Evolutionary conservation across 2,113 vertebrate genomes (phyloP).

Genomic region (Gyps fulvus): DNA sequence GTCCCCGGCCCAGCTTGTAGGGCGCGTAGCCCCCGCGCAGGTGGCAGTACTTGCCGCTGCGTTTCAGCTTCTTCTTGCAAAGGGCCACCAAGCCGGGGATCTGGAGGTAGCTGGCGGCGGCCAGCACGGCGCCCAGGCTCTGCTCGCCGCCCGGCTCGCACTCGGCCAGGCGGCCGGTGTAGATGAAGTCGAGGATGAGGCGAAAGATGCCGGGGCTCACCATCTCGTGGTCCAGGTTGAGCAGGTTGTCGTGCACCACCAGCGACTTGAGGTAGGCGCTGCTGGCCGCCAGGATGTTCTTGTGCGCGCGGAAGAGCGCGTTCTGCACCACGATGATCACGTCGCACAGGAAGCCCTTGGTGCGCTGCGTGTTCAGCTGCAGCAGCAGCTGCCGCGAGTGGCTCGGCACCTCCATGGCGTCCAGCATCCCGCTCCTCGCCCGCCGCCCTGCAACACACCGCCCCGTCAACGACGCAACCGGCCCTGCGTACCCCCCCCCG

Average conservation of each 20-base stretch:
- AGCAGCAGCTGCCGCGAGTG: slow-evolving; percentile 97
- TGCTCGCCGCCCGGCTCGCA: slow-evolving; percentile 84
- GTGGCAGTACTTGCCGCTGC: slow-evolving; percentile 90
- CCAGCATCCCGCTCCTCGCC: slow-evolving; percentile 94
- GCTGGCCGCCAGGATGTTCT: slow-evolving; percentile 99
- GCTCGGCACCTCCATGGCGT: slow-evolving; percentile 96
- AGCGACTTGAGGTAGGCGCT: slow-evolving; percentile 99
- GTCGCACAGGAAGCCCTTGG: slow-evolving; percentile 98
- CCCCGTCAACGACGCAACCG: background rate
- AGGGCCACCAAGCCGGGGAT: slow-evolving; percentile 94
- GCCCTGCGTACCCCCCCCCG: background rate
- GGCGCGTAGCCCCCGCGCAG: slow-evolving; percentile 83
- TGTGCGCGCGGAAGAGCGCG: slow-evolving; percentile 97
- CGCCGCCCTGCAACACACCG: slow-evolving; percentile 77
- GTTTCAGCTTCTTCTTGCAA: slow-evolving; percentile 95
- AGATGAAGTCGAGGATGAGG: slow-evolving; percentile 98
- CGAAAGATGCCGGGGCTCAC: slow-evolving; percentile 98
- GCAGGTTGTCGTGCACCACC: slow-evolving; percentile 99
- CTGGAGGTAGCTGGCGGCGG: slow-evolving; percentile 97
- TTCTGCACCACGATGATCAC: slow-evolving; percentile 99
- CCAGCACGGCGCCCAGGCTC: slow-evolving; percentile 87
- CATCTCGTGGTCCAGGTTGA: slow-evolving; percentile 99
- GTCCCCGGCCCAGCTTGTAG: slow-evolving; percentile 82
- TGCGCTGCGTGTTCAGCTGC: slow-evolving; percentile 97
- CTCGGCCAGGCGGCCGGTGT: slow-evolving; percentile 91